Base-by-base conservation (phyloP, 2,797 vertebrate genomes). In the Malurus splendens region DNA sequence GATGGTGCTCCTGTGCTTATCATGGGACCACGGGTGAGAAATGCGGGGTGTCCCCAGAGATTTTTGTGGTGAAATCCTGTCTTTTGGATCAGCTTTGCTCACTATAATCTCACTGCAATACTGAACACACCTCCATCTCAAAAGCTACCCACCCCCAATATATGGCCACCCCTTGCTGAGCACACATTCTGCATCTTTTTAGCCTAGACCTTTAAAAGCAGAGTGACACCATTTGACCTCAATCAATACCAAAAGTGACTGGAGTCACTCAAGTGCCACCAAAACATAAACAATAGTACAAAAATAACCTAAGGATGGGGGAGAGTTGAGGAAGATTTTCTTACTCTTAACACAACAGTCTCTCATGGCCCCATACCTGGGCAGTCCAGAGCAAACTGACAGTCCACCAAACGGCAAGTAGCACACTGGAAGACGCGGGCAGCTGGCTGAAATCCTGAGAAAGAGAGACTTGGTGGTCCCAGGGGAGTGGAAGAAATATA, bases 361-460 rank as follows among this genome's bases (percentile, higher is more conserved):
- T 62, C n/a, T 39, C 39, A 22, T 7, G 59, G 28, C 44, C 27
- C 30, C 51, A 10, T 91, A 95, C 94, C 88, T 93, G 94, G 94
- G 81, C 94, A 95, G 77, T 93, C 59, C 44, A 87, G 16, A 30
- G 55, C 10, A 39, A 86, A 68, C 16, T 52, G 59, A 6, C 94
- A 95, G 70, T 94, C 90, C n/a, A 28, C 1, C 0, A 81, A 11
- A 47, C 24, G n/a, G 48, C 94, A 94, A n/a, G 86, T 75, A 9
- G 68, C 65, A 30, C 93, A 94, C 11, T 75, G 73, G 88, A 86
- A 95, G 28, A 86, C 3, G 0, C 71, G 74, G 27, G 94, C 81
- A 0, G 47, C 88, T 51, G 33, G 66, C 81, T 95, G 94, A n/a
- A 44, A 57, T 12, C 94, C 94, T 93, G 81, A 10, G 5, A 61